Conservation (phyloP, 2,888 invertebrate species). For the Congeria kusceri region DNA sequence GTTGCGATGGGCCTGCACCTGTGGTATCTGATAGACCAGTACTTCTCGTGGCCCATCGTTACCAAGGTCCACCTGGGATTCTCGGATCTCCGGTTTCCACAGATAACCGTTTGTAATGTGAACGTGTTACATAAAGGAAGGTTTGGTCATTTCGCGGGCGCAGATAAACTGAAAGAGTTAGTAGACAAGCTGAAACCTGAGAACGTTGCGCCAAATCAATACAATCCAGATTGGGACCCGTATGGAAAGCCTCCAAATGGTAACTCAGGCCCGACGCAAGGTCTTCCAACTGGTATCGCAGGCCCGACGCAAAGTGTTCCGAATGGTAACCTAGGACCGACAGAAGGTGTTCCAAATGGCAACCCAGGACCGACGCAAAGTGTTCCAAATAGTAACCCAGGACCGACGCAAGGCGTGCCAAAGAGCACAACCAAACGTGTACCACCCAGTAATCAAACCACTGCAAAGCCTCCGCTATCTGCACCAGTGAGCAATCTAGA, state of each 20-base stretch:
- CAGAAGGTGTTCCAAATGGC: not conserved
- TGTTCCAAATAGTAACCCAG: too few species aligned
- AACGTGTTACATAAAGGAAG: conserved; percentile 45
- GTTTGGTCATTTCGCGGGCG: conserved; percentile 10
- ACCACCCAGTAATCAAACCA: too few species aligned
- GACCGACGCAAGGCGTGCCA: not conserved
- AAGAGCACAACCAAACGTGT: too few species aligned
- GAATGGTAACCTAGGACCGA: too few species aligned
- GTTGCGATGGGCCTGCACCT: conserved; percentile 63
- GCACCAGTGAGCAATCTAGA: too few species aligned
- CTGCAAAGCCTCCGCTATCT: too few species aligned
- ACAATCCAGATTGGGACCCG: conserved; percentile 23
- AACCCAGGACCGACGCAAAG: not conserved
- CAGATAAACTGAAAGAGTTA: conserved; percentile 14
- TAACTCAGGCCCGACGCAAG: not conserved
- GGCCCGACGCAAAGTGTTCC: not conserved
- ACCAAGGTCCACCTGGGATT: conserved; percentile 63
- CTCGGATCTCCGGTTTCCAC: conserved; percentile 47
- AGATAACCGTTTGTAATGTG: conserved; percentile 60
- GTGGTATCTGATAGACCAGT: conserved; percentile 61
- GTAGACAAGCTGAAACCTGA: conserved; percentile 18
- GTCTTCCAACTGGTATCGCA: not conserved
- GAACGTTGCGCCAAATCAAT: conserved; percentile 26
- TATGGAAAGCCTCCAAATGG: conserved; percentile 5
- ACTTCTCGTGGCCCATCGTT: conserved; percentile 55